These are phyloP conservation scores for Sphaerophoria taeniata DNA, from an alignment of 2,888 invertebrate species.

Conservation along the genomic window DNA sequence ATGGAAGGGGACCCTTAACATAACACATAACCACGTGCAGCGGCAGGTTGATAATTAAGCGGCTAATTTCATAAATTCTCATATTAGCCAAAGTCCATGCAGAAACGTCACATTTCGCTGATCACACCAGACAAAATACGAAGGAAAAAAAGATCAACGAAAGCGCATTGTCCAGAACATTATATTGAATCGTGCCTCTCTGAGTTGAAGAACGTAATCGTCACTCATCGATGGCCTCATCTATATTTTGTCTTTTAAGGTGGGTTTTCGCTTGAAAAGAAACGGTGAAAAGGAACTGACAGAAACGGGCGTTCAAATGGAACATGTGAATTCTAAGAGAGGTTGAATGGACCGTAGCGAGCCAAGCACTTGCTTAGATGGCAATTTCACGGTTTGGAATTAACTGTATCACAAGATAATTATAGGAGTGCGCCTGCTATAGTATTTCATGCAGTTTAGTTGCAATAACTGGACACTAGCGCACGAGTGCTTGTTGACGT, in stretches of 20 bases:
- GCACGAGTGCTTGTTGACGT: too few species aligned
- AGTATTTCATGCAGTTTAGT: too few species aligned
- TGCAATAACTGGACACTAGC: too few species aligned
- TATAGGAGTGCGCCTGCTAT: slow-evolving; percentile 15
- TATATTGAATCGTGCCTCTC: slow-evolving; percentile 22
- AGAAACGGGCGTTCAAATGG: slow-evolving; percentile 4
- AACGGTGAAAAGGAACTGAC: too few species aligned
- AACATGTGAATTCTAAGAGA: slow-evolving; percentile 8
- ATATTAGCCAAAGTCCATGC: slow-evolving; percentile 56
- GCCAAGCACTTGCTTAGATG: slow-evolving; percentile 29
- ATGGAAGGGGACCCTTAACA: slow-evolving; percentile 55
- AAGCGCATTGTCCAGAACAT: slow-evolving; percentile 20
- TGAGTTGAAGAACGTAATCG: slow-evolving; percentile 49
- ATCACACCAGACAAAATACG: slow-evolving; percentile 33
- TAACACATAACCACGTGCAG: slow-evolving; percentile 67
- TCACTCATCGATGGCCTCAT: slow-evolving; percentile 70
- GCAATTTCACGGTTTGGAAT: slow-evolving; percentile 63
- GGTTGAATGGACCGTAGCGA: slow-evolving; percentile 65
- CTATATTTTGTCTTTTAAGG: slow-evolving; percentile 7
- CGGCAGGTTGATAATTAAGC: slow-evolving; percentile 68
- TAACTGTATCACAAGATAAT: slow-evolving; percentile 59
- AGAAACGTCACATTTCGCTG: slow-evolving; percentile 72
- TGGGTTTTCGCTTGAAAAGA: slow-evolving; percentile 13
- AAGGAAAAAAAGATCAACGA: neutral
- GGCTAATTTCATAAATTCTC: slow-evolving; percentile 74